A percentile compares a stretch with the other conserved stretches of the same genome.
These are phyloP conservation scores for Romanogobio albipinnatus DNA, from an alignment of 2,113 vertebrate species.

Conservation along the genomic window DNA sequence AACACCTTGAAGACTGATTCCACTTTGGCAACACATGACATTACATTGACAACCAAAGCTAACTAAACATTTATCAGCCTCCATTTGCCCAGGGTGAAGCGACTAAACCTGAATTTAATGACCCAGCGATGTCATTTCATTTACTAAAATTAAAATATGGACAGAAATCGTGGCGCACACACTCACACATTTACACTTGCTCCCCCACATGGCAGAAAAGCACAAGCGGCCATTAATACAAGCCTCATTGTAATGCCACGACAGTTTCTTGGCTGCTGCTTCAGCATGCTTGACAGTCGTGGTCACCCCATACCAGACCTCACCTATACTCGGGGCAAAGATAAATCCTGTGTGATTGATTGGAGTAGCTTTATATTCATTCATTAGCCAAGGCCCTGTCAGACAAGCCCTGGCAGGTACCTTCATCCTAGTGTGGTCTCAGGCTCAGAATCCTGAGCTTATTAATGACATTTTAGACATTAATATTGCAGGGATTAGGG, in stretches of 20 bases:
- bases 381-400: conserved; percentile 80
- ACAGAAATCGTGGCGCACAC: conserved; percentile 40
- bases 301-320: conserved; percentile 82
- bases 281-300: conserved; percentile 71
- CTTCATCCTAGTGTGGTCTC: conserved; percentile 81
- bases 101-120: conserved; percentile 39
- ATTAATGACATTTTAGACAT: conserved; percentile 83
- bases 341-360: conserved; percentile 80
- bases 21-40: background rate
- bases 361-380: conserved; percentile 79
- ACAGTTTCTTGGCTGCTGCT: conserved; percentile 73
- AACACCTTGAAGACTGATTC: background rate
- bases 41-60: background rate
- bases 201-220: conserved; percentile 50
- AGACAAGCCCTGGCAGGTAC: conserved; percentile 83
- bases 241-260: conserved; percentile 68
- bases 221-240: conserved; percentile 72
- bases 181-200: conserved; percentile 31
- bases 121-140: conserved; percentile 45
- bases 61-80: conserved; percentile 17
- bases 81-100: conserved; percentile 22
- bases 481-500: conserved; percentile 79
- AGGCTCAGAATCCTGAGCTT: conserved; percentile 76
- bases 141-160: conserved; percentile 51
- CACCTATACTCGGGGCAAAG: conserved; percentile 76